phyloP scores from a whole-genome alignment of 2,797 vertebrate genomes.

The Rousettus madagascariensis region DNA sequence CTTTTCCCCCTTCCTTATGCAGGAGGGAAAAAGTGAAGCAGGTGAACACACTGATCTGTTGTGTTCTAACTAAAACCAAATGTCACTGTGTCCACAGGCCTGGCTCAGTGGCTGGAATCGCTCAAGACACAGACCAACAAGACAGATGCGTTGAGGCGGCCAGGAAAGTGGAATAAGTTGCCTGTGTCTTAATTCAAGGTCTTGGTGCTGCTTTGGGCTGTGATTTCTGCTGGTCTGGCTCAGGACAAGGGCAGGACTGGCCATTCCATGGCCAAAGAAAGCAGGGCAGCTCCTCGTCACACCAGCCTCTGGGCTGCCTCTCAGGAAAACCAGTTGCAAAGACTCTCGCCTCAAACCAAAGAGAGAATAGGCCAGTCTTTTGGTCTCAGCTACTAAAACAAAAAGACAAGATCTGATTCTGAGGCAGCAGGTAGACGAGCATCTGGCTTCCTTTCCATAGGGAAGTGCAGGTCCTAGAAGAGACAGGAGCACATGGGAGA shows the following conservation, averaged over 20 bases:
- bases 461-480: neutral
- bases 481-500: neutral
- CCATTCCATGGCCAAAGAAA: slow-evolving; percentile 10
- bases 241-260: neutral
- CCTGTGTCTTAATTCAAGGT: slow-evolving; percentile 50
- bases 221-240: slow-evolving; percentile 26
- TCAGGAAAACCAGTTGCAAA: slow-evolving; percentile 58
- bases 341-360: neutral
- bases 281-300: slow-evolving; percentile 38
- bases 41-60: slow-evolving; percentile 61
- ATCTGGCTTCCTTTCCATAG: neutral
- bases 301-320: slow-evolving; percentile 47
- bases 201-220: neutral
- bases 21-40: slow-evolving; percentile 60
- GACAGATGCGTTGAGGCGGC: slow-evolving; percentile 63
- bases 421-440: neutral
- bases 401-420: neutral
- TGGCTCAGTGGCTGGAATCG: slow-evolving; percentile 31
- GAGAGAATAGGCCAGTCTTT: neutral
- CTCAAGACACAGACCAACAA: slow-evolving; percentile 46
- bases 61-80: slow-evolving; percentile 67
- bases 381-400: slow-evolving; percentile 20
- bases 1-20: neutral
- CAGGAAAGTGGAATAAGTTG: slow-evolving; percentile 66
- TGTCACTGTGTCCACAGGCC: neutral